Conservation (phyloP, 53 echinoderm and acorn worm species). For the Echinarachnius parma region DNA sequence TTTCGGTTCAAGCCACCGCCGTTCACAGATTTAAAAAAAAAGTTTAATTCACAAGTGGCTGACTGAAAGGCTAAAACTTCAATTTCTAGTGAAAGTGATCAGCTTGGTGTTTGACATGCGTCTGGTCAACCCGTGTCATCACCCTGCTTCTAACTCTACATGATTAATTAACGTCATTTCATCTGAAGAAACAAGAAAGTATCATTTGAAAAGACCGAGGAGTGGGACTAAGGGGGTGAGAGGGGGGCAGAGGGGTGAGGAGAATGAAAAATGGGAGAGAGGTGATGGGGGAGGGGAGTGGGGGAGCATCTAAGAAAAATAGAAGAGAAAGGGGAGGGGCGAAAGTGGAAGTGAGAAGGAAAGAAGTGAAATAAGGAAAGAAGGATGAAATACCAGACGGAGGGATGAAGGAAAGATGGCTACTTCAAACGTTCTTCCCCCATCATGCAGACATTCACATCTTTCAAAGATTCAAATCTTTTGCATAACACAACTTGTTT, state of each 20-base stretch:
- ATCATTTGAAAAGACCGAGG: not conserved
- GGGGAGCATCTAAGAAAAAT: not conserved
- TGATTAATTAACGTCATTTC: too few relatives aligned
- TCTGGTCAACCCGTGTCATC: too few relatives aligned
- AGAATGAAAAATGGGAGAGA: not conserved
- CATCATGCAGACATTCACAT: not conserved
- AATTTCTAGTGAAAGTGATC: too few relatives aligned
- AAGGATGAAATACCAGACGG: not conserved
- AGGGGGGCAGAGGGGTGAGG: not conserved
- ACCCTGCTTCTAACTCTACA: too few relatives aligned
- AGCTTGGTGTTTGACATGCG: too few relatives aligned
- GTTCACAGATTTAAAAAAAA: too few relatives aligned
- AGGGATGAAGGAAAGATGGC: not conserved
- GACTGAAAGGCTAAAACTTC: not conserved
- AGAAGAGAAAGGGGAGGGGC: not conserved
- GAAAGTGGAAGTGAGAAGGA: not conserved
- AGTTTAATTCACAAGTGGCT: not conserved
- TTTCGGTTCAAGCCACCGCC: too few relatives aligned
- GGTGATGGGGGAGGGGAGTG: not conserved
- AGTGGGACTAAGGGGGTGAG: not conserved
- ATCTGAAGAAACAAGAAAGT: not conserved
- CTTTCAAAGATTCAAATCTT: constrained; percentile 1
- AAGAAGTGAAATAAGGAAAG: not conserved
- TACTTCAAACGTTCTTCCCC: not conserved
- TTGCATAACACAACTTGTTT: too few relatives aligned